Evolutionary conservation across 2,113 vertebrate species (phyloP), one percentile per base, ranked within the genome.

Genomic region (Otus sunia): DNA sequence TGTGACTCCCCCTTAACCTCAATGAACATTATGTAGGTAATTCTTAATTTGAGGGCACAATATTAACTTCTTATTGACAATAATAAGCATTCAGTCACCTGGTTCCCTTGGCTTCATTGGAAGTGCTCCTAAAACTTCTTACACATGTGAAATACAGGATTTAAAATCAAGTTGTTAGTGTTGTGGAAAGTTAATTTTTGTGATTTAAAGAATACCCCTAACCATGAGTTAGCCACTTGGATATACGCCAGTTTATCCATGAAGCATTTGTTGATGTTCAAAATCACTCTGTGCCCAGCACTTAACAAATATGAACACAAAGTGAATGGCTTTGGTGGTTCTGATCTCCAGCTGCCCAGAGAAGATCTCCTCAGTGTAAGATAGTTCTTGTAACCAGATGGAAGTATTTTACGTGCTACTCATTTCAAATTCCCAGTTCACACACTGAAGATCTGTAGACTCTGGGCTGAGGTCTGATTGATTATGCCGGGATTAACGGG

Each of bases 361-460:
- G 66, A 74, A 77, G 90, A 74, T 76, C 49, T 81, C 5, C 6
- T 52, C 21, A 27, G 29, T 63, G 12, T 63, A 53, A 90, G 78
- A 60, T 27, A 50, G 52, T 80, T 92, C 86, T 73, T 49, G 11
- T 72, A 39, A 69, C 45, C 90, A 89, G 75, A 60, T 86, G 74
- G 72, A 91, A 80, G 52, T 68, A 15, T 45, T 36, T 62, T 52
- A 55, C 3, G 3, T 50, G 30, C 20, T 15, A 11, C 73, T 85
- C 56, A 47, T 66, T 81, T 92, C 25, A 10, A 66, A 81, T 91
- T 97, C 94, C 90, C 67, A 29, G 73, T 71, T 96, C 78, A 59
- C 81, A 59, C 34, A 8, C 58, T 64, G 55, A 59, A 67, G 86
- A 30, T 56, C 88, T 73, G 29, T 45, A 43, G 50, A 47, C 30